A percentile compares a stretch with the other conserved stretches of the same genome.
phyloP scores from a whole-genome alignment of 2,113 vertebrate genomes.

The Uria aalge region DNA sequence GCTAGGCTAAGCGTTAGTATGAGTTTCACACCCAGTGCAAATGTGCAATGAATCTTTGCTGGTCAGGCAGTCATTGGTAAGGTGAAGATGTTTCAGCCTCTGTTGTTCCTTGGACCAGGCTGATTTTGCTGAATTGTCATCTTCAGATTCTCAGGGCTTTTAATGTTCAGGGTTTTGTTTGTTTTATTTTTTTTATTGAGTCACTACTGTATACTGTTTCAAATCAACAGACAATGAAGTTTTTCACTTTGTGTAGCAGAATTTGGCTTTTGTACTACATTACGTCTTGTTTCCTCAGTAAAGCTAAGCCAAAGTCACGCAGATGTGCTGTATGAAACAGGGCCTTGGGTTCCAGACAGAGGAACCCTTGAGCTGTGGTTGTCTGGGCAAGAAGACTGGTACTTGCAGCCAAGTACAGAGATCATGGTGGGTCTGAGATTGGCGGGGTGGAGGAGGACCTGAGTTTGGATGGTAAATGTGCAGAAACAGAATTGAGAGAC shows the following conservation, averaged over 20 bases:
- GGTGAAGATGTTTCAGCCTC: background rate
- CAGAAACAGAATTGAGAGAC: background rate
- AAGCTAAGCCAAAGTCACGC: background rate
- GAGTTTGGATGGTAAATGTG: background rate
- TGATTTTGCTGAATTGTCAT: background rate
- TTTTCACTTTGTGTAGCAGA: background rate
- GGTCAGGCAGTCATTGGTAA: background rate
- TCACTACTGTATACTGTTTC: background rate
- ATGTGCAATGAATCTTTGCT: background rate
- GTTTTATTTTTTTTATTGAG: background rate
- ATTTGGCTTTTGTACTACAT: background rate
- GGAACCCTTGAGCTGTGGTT: background rate
- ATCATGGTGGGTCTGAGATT: background rate
- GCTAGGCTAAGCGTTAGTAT: background rate
- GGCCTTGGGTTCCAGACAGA: background rate
- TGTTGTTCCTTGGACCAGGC: background rate
- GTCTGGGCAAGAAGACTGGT: background rate
- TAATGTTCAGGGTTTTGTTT: background rate
- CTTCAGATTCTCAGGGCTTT: background rate
- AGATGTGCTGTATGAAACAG: background rate
- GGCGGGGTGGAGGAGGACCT: background rate
- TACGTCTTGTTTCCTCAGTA: background rate
- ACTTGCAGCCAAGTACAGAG: rapidly evolving
- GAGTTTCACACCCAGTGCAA: background rate
- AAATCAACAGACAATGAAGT: background rate